Evolutionary conservation across 2,113 vertebrate genomes (phyloP), one percentile per base, ranked within the genome.

Genomic region (Probosciger aterrimus): DNA sequence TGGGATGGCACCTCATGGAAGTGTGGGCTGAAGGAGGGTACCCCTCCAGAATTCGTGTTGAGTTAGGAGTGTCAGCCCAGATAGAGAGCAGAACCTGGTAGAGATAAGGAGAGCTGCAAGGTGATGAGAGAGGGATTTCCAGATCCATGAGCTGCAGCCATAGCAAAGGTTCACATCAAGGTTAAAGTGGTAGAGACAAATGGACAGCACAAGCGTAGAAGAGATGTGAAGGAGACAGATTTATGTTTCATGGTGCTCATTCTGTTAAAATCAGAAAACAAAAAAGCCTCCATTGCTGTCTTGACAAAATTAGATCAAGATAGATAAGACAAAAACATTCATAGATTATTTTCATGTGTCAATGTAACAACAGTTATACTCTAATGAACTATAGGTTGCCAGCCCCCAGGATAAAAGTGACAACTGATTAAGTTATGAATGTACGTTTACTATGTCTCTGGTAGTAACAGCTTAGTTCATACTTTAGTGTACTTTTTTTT

Each of bases 1-100:
- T 71, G 27, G 13, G 47, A 70, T 9, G 5, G 12, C 74, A 13
- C 31, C 35, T 25, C 1, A 0, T 30, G 25, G 25, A 90, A 81
- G 27, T 27, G 52, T 1, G 1, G 31, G 27, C 9, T 68, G 68
- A n/a, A 86, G 20, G 7, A 79, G 2, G 12, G 3, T 10, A 64
- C 13, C 17, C 3, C 0, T 1, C 25, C 60, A 49, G 9, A 27
- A 39, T 2, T 46, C 6, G 1, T 28, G 19, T 43, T 2, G 0
- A 15, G 2, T 13, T 60, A 30, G 16, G 17, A 46, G 18, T 22
- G 12, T 44, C 59, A 88, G 19, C 20, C 24, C 35, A 76, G 37
- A 78, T 2, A 73, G 31, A 80, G 7, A n/a, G 33, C 33, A 73
- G 68, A 79, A 79, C 27, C 27, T 64, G 14, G 8, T 13, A 57